Conservation (phyloP, 2,113 vertebrate genomes). For the Pseudorhombus dupliciocellatus region DNA sequence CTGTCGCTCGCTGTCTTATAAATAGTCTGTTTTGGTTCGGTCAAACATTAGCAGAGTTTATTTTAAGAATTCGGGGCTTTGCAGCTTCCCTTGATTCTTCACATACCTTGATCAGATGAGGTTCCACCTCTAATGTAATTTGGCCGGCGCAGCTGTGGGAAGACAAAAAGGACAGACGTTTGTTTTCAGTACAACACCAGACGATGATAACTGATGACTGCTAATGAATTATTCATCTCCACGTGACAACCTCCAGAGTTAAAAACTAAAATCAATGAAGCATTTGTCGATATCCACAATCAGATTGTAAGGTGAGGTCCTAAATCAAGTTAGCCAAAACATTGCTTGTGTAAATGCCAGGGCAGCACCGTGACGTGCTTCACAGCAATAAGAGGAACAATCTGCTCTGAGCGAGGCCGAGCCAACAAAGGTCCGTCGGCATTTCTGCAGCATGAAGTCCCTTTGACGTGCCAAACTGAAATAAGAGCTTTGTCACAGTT, state of each 20-base stretch:
- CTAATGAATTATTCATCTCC: no score
- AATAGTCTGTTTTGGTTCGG: constrained; percentile 56
- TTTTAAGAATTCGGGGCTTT: constrained; percentile 46
- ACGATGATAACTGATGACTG: no score
- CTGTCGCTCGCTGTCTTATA: constrained; percentile 32
- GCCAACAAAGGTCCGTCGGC: background rate
- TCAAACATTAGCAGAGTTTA: constrained; percentile 49
- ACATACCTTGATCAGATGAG: constrained; percentile 57
- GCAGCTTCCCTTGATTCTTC: constrained; percentile 40
- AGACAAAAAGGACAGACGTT: constrained; percentile 4
- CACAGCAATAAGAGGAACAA: constrained; percentile 26
- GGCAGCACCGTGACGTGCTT: background rate
- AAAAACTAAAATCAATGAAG: no score
- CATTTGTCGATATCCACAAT: no score
- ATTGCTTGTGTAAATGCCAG: no score
- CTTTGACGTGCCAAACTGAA: constrained; percentile 25
- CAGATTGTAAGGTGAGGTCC: background rate
- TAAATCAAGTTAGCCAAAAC: background rate
- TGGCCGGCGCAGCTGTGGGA: constrained; percentile 28
- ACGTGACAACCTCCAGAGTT: no score
- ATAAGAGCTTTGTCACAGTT: constrained; percentile 38
- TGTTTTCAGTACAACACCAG: background rate
- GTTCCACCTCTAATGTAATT: constrained; percentile 19
- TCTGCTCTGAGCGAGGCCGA: constrained; percentile 10
- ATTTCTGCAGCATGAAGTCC: constrained; percentile 32